A percentile compares a stretch with the other conserved stretches of the same genome.
Evolutionary conservation across 2,888 invertebrate species (phyloP).

Genomic region (Nemotelus nigrinus): DNA sequence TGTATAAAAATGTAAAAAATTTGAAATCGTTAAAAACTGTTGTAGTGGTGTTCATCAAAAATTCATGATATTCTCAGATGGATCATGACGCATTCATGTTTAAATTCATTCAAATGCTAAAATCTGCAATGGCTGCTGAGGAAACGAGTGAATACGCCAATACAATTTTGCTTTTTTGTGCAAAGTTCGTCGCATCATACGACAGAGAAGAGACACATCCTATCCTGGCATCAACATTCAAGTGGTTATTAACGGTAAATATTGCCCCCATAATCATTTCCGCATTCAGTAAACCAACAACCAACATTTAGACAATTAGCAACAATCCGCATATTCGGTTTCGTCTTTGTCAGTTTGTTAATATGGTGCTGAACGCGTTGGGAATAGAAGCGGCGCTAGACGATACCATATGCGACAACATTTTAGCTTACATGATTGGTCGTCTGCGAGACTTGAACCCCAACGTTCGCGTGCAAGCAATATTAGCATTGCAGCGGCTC

Average conservation of each 20-base stretch:
- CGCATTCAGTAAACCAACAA: neutral
- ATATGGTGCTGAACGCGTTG: constrained; percentile 77
- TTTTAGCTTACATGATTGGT: constrained; percentile 75
- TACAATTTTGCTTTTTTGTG: constrained; percentile 75
- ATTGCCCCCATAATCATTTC: neutral
- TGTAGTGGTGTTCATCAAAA: constrained; percentile 37
- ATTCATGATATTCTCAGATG: constrained; percentile 60
- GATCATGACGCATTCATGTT: constrained; percentile 70
- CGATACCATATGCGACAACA: constrained; percentile 77
- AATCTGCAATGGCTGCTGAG: constrained; percentile 72
- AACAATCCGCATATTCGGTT: constrained; percentile 71
- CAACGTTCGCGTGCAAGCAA: constrained; percentile 82
- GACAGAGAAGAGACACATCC: constrained; percentile 66
- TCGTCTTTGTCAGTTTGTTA: constrained; percentile 81
- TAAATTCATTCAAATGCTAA: constrained; percentile 73
- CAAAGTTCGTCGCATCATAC: constrained; percentile 74
- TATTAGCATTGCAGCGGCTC: constrained; percentile 79
- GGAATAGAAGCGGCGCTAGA: constrained; percentile 81
- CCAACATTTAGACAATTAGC: constrained; percentile 63
- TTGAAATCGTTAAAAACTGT: constrained; percentile 27
- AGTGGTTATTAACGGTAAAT: constrained; percentile 59
- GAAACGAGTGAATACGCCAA: constrained; percentile 77
- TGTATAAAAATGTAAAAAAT: constrained; percentile 70
- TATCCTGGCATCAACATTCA: constrained; percentile 57
- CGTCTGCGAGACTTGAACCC: constrained; percentile 78